These are phyloP conservation scores for western clawed frog (Xenopus tropicalis) DNA, from an alignment of 2,113 vertebrate genomes.

Conservation along the genomic window UCB_Xtro_10.0 CM004451.2:88336501-88337000, in stretches of 20 bases:
- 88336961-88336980: constrained; percentile 62
- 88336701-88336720: background rate
- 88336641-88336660: too few relatives aligned
- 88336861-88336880: constrained; percentile 44
- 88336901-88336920: constrained; percentile 61
- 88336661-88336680: too few relatives aligned
- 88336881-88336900: constrained; percentile 65
- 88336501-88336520: too few relatives aligned
- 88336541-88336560: too few relatives aligned
- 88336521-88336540: too few relatives aligned
- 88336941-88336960: constrained; percentile 86
- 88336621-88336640: too few relatives aligned
- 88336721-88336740: background rate
- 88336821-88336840: constrained; percentile 36
- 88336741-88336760: too few relatives aligned
- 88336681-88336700: too few relatives aligned
- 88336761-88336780: background rate
- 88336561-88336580: too few relatives aligned
- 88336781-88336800: background rate
- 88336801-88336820: background rate
- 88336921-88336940: constrained; percentile 61
- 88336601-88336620: too few relatives aligned
- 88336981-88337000: constrained; percentile 49
- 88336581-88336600: too few relatives aligned
- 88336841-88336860: constrained; percentile 37